phyloP scores from a whole-genome alignment of 2,888 invertebrate genomes.

The Mamestra brassicae region DNA sequence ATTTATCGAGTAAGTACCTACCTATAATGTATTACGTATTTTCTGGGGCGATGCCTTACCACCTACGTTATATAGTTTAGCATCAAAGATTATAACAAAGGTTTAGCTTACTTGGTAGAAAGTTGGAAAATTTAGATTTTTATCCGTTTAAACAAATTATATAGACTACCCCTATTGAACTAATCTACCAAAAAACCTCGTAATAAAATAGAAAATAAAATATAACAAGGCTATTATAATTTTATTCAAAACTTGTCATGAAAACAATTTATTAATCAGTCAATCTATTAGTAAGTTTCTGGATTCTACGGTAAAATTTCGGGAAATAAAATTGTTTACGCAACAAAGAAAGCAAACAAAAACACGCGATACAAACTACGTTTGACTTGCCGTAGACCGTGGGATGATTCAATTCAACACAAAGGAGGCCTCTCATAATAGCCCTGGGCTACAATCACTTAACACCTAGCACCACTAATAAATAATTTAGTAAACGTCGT shows the following conservation, averaged over 20 bases:
- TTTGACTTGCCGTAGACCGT: slow-evolving; percentile 33
- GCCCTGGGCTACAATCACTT: slow-evolving; percentile 35
- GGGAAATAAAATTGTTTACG: slow-evolving; percentile 35
- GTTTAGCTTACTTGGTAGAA: too few relatives aligned
- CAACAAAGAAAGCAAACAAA: slow-evolving; percentile 45
- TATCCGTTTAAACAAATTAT: background rate
- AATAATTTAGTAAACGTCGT: background rate
- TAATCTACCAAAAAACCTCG: background rate
- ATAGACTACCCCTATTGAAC: background rate
- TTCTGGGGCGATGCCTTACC: too few relatives aligned
- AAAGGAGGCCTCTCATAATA: slow-evolving; percentile 55
- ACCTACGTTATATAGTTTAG: too few relatives aligned
- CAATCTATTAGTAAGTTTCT: background rate
- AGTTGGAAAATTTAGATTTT: too few relatives aligned
- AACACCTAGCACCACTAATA: background rate
- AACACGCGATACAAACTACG: slow-evolving; percentile 40
- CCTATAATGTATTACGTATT: background rate
- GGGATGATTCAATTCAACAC: slow-evolving; percentile 67
- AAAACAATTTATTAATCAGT: slow-evolving; percentile 5
- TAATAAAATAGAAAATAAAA: background rate
- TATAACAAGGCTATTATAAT: background rate
- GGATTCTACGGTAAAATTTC: background rate
- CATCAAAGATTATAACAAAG: too few relatives aligned
- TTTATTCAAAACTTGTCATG: background rate
- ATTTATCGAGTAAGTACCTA: background rate